Conservation (phyloP, 37 sponge, comb jelly and placozoan species). For the Cladorhizidae sp. region DNA sequence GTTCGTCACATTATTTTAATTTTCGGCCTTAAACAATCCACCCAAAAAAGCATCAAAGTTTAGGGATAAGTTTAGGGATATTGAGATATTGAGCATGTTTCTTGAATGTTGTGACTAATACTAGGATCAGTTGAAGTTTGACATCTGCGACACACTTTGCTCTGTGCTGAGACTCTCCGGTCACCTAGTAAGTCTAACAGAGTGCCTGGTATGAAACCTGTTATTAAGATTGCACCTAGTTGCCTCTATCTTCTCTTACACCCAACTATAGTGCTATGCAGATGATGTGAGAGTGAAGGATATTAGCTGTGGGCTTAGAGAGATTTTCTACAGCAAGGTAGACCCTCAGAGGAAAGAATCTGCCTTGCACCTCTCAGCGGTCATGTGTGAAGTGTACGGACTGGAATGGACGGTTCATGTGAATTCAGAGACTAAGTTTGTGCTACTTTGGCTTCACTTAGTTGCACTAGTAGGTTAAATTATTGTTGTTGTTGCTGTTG, state of each 20-base stretch:
- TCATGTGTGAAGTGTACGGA: conserved; percentile 41
- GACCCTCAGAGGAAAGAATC: conserved; percentile 14
- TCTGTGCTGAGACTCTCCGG: conserved; percentile 1
- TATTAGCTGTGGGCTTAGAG: conserved; percentile 48
- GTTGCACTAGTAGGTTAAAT: conserved; percentile 32
- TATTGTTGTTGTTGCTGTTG: too few relatives aligned
- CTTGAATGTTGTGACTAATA: too few relatives aligned
- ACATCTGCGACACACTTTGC: conserved; percentile 19
- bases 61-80: too few relatives aligned
- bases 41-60: too few relatives aligned
- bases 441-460: conserved; percentile 28
- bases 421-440: neutral
- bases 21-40: too few relatives aligned
- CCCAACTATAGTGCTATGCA: neutral
- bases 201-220: too few relatives aligned
- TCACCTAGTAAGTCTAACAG: neutral
- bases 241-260: neutral
- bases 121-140: conserved; percentile 68
- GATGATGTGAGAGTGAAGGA: conserved; percentile 15
- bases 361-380: conserved; percentile 43
- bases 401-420: conserved; percentile 32
- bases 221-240: too few relatives aligned
- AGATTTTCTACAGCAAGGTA: conserved; percentile 59
- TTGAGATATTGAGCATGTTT: too few relatives aligned
- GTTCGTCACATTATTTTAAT: too few relatives aligned